Evolutionary conservation across 2,888 invertebrate genomes (phyloP).

Genomic region (Macrosoma leucophasiata): DNA sequence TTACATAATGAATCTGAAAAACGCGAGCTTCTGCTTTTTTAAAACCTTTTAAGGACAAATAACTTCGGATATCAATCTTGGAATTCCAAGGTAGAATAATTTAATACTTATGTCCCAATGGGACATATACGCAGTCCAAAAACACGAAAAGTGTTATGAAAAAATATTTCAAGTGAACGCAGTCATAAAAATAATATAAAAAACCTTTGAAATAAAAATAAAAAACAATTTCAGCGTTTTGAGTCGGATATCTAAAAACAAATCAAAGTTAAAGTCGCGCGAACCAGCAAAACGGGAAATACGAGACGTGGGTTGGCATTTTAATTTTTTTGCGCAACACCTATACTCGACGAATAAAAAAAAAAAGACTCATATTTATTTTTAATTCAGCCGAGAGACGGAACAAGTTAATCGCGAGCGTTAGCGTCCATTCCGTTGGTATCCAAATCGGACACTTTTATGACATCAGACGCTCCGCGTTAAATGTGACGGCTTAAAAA

Average conservation of each 20-base stretch:
- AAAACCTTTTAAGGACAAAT: too few relatives aligned
- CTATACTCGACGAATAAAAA: too few relatives aligned
- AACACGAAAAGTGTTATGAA: too few relatives aligned
- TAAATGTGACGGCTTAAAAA: slow-evolving; percentile 73
- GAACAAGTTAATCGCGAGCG: slow-evolving; percentile 65
- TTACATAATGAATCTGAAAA: too few relatives aligned
- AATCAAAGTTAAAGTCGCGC: slow-evolving; percentile 4
- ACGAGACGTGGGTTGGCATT: slow-evolving; percentile 10
- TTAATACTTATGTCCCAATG: too few relatives aligned
- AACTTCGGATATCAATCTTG: too few relatives aligned
- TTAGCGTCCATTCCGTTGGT: slow-evolving; percentile 62
- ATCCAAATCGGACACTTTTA: slow-evolving; percentile 72
- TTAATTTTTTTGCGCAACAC: too few relatives aligned
- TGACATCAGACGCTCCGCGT: slow-evolving; percentile 70
- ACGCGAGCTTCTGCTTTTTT: too few relatives aligned
- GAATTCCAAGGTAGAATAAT: too few relatives aligned
- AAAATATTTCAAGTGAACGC: too few relatives aligned
- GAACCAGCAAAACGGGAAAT: slow-evolving; percentile 16
- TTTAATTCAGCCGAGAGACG: slow-evolving; percentile 44
- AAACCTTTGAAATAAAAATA: background rate
- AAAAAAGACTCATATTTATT: slow-evolving; percentile 45
- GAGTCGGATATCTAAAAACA: slow-evolving; percentile 3
- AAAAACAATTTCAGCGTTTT: slow-evolving; percentile 1
- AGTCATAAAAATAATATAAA: too few relatives aligned
- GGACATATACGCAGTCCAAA: too few relatives aligned